A percentile compares a stretch with the other conserved stretches of the same genome.
phyloP scores from a whole-genome alignment of 2,797 vertebrate species.

The Myripristis murdjan region DNA sequence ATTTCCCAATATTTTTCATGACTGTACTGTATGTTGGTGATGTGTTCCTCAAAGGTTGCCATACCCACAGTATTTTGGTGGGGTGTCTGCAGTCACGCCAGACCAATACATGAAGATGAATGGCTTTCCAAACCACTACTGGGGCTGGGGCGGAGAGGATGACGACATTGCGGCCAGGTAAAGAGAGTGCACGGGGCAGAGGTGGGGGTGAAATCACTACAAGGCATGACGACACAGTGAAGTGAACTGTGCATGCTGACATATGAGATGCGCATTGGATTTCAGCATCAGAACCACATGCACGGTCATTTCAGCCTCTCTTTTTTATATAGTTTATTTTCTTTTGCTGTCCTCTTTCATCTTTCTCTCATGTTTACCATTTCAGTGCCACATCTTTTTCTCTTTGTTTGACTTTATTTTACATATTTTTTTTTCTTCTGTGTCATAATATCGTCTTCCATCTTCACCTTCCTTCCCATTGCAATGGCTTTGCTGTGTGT shows the following conservation, averaged over 20 bases:
- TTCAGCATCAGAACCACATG: constrained; percentile 3
- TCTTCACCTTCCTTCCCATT: constrained; percentile 62
- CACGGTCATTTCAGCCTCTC: constrained; percentile 19
- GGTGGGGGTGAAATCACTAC: neutral
- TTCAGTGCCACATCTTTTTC: constrained; percentile 35
- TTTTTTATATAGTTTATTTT: neutral
- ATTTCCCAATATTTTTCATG: constrained; percentile 17
- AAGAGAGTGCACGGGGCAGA: constrained; percentile 50
- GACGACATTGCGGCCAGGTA: constrained; percentile 96
- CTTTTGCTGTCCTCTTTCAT: constrained; percentile 27
- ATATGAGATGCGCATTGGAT: neutral
- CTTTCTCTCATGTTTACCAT: constrained; percentile 31
- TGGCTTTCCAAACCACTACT: constrained; percentile 97
- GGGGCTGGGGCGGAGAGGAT: constrained; percentile 98
- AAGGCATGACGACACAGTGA: constrained; percentile 18
- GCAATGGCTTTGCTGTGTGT: constrained; percentile 76
- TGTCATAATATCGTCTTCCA: constrained; percentile 66
- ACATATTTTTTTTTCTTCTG: constrained; percentile 26
- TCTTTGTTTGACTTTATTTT: constrained; percentile 27
- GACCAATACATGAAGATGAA: constrained; percentile 99
- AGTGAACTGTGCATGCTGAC: constrained; percentile 21
- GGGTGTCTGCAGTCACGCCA: constrained; percentile 94
- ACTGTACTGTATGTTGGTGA: constrained; percentile 10
- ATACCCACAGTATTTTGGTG: constrained; percentile 95
- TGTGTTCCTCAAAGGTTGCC: constrained; percentile 87